A percentile compares a stretch with the other conserved stretches of the same genome.
Evolutionary conservation across 2,888 invertebrate species (phyloP).

Genomic region (Magallana nippona): DNA sequence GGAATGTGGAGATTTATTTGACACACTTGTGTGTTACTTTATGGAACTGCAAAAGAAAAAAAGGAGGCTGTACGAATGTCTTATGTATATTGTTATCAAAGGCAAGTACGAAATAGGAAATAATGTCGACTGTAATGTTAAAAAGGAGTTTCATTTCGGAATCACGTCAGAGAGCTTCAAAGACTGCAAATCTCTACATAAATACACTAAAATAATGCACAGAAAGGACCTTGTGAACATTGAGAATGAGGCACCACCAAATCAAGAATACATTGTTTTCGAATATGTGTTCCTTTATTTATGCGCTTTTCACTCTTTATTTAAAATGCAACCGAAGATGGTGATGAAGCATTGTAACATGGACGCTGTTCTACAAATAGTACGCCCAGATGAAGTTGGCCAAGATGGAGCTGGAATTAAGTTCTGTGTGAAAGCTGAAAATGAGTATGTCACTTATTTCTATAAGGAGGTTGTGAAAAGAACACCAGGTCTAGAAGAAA

Average conservation of each 20-base stretch:
- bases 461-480: neutral
- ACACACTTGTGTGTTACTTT: neutral
- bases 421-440: neutral
- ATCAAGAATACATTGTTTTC: neutral
- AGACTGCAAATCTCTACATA: neutral
- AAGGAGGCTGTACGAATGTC: neutral
- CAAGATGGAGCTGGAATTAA: neutral
- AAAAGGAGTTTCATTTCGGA: neutral
- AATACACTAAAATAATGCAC: neutral
- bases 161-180: neutral
- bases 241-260: neutral
- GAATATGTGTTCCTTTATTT: neutral
- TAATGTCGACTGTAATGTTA: neutral
- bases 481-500: neutral
- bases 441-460: neutral
- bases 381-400: neutral
- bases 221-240: neutral
- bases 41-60: neutral
- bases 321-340: neutral
- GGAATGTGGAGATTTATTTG: neutral
- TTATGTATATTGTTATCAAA: conserved; percentile 17
- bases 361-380: conserved; percentile 4
- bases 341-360: conserved; percentile 6
- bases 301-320: conserved; percentile 9
- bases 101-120: neutral